Percentiles rank a stretch among this genome's conserved stretches.
Evolutionary conservation across 2,797 vertebrate species (phyloP).

Genomic region (Uromys caudimaculatus): DNA sequence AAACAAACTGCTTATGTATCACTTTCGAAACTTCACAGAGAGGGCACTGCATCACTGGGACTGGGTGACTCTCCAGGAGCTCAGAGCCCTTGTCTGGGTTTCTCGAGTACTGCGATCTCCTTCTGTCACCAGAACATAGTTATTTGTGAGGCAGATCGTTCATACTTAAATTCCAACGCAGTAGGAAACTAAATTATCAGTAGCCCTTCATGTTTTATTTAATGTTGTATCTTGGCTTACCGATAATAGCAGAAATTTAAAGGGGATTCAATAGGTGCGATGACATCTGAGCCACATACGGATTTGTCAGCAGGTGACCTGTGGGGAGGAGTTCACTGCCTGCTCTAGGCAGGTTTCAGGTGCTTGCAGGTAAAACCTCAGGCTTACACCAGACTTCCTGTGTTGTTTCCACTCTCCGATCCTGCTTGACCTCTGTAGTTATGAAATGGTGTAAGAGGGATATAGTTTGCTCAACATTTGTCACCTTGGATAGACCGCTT

Average conservation of each 20-base stretch:
- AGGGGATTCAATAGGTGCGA: background rate
- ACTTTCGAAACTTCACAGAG: background rate
- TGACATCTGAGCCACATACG: background rate
- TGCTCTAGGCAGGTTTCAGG: background rate
- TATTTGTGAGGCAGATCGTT: background rate
- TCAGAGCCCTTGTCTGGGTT: background rate
- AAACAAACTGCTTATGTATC: background rate
- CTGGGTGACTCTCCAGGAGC: background rate
- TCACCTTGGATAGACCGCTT: background rate
- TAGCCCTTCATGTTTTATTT: conserved; percentile 28
- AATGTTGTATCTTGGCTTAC: conserved; percentile 11
- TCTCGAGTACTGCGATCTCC: background rate
- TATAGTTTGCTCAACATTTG: conserved; percentile 54
- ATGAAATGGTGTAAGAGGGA: conserved; percentile 56
- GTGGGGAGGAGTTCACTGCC: background rate
- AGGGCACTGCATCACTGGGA: too few species aligned
- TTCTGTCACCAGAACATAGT: background rate
- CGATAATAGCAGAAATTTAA: background rate
- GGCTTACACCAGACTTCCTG: conserved; percentile 66
- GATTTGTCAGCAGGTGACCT: background rate
- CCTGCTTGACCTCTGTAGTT: conserved; percentile 60
- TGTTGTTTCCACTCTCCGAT: conserved; percentile 55
- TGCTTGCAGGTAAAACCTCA: conserved; percentile 80
- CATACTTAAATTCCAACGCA: background rate
- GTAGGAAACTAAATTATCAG: background rate